phyloP scores from a whole-genome alignment of 2,888 invertebrate genomes.

The Hesperia comma region DNA sequence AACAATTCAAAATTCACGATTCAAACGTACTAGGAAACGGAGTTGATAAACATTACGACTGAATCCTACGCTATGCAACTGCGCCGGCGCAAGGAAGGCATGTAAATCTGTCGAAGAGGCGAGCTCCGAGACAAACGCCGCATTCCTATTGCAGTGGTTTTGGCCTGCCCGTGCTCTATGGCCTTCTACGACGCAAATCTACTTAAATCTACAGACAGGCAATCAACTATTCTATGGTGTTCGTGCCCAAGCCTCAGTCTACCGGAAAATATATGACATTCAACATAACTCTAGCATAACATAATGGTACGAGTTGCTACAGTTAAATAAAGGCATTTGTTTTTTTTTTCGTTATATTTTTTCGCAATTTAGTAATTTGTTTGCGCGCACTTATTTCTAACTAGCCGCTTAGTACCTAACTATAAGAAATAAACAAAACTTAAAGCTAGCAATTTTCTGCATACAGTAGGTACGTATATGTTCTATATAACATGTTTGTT shows the following conservation, averaged over 20 bases:
- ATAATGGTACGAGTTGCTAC: too few species aligned
- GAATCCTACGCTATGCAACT: background rate
- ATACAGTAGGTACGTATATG: background rate
- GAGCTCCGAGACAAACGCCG: constrained; percentile 4
- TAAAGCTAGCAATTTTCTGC: background rate
- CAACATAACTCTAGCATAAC: background rate
- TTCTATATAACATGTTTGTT: background rate
- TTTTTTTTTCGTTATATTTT: background rate
- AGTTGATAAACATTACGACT: background rate
- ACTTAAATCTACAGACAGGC: background rate
- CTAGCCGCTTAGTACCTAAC: background rate
- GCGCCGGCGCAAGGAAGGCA: background rate
- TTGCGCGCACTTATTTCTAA: too few species aligned
- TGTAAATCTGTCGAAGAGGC: constrained; percentile 1
- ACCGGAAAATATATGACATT: background rate
- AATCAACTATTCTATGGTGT: background rate
- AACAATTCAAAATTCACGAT: background rate
- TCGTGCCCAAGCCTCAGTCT: background rate
- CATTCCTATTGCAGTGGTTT: constrained; percentile 16
- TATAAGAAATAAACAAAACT: background rate
- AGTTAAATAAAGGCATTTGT: too few species aligned
- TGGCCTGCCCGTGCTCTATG: constrained; percentile 9
- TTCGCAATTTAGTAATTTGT: too few species aligned
- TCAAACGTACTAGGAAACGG: background rate
- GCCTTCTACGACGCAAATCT: background rate